These are phyloP conservation scores for Leptoclinus maculatus DNA, from an alignment of 2,797 vertebrate genomes.

Conservation along the genomic window DNA sequence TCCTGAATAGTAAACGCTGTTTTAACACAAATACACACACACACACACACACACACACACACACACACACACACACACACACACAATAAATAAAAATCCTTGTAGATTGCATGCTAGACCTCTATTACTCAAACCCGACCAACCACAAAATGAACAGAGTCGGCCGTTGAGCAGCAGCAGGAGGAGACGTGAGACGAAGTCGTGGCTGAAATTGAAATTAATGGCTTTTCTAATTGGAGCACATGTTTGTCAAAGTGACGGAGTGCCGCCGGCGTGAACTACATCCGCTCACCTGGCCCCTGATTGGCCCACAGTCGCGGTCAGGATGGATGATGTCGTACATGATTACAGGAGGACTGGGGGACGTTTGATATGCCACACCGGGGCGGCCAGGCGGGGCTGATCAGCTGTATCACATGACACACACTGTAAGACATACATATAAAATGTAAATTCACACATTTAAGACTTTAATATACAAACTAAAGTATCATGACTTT, in stretches of 20 bases:
- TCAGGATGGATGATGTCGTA: conserved; percentile 28
- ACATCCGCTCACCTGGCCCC: conserved; percentile 61
- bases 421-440: neutral
- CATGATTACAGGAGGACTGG: conserved; percentile 9
- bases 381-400: neutral
- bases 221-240: conserved; percentile 78
- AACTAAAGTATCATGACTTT: neutral
- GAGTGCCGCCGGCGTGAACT: conserved; percentile 44
- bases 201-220: conserved; percentile 69
- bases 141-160: conserved; percentile 79
- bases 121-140: conserved; percentile 74
- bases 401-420: neutral
- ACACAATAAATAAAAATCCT: conserved; percentile 24
- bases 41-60: conserved; percentile 2
- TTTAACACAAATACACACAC: conserved; percentile 21
- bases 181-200: conserved; percentile 53
- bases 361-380: neutral
- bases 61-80: conserved; percentile 12
- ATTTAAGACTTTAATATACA: neutral
- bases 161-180: conserved; percentile 63
- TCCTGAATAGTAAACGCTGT: conserved; percentile 50
- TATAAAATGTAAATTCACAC: neutral
- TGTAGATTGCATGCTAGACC: conserved; percentile 53
- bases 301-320: conserved; percentile 41
- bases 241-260: conserved; percentile 75